Evolutionary conservation across 2,113 vertebrate species (phyloP).

Genomic region (Rhabdornis inornatus): DNA sequence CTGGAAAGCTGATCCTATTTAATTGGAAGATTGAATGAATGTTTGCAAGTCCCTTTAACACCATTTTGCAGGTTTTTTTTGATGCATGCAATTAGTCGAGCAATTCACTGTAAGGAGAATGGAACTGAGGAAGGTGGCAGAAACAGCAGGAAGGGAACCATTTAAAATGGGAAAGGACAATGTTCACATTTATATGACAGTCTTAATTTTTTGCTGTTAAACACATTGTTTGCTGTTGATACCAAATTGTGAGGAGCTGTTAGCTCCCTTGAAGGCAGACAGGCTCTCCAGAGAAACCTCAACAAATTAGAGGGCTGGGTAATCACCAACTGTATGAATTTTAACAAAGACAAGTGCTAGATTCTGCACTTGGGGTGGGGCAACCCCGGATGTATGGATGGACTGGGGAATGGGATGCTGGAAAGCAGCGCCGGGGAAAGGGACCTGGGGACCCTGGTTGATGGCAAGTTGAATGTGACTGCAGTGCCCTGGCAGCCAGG

Average conservation of each 20-base stretch:
- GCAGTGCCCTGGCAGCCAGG: background rate
- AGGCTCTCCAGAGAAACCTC: background rate
- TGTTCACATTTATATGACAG: background rate
- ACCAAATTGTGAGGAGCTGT: background rate
- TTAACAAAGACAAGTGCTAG: background rate
- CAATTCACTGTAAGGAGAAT: background rate
- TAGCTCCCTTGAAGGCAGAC: background rate
- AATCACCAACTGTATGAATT: background rate
- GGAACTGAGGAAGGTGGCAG: background rate
- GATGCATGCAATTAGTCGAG: background rate
- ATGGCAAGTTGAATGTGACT: background rate
- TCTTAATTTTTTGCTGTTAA: background rate
- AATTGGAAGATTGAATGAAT: background rate
- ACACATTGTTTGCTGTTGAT: background rate
- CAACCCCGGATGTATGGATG: background rate
- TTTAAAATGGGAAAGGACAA: background rate
- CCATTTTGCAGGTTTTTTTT: background rate
- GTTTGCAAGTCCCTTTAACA: background rate
- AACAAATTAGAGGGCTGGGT: background rate
- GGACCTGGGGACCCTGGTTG: fast-evolving
- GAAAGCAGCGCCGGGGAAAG: fast-evolving
- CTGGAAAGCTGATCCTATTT: background rate
- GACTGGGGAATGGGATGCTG: background rate
- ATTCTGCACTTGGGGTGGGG: background rate
- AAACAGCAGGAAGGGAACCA: background rate